These are phyloP conservation scores for Penaeus indicus DNA, from an alignment of 1,140 invertebrate species.

Conservation along the genomic window DNA sequence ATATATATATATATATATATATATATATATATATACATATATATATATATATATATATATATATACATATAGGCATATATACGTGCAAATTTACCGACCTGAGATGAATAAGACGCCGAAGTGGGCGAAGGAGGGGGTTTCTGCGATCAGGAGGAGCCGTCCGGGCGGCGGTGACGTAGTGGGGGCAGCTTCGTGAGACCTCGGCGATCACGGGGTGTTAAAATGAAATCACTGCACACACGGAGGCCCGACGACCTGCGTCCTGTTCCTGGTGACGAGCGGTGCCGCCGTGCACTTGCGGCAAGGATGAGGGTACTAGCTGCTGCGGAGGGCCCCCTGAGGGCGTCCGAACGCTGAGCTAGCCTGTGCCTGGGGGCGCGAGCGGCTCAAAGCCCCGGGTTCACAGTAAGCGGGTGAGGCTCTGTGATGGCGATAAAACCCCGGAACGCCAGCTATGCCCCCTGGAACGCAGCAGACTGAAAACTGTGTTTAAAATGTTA, in stretches of 20 bases:
- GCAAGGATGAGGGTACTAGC: background rate
- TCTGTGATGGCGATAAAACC: constrained; percentile 39
- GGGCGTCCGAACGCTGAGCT: background rate
- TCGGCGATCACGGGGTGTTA: constrained; percentile 32
- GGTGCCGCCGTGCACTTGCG: background rate
- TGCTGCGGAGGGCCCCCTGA: no score
- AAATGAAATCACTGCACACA: constrained; percentile 41
- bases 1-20: no score
- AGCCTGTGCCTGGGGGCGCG: background rate
- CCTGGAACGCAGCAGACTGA: constrained; percentile 35
- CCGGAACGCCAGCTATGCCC: constrained; percentile 19
- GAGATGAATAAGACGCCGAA: no score
- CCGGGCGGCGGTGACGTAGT: constrained; percentile 22
- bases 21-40: no score
- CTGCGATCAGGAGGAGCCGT: background rate
- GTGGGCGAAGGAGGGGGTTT: no score
- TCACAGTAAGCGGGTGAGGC: constrained; percentile 13
- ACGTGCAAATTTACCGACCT: no score
- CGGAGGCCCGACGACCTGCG: background rate
- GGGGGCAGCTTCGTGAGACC: constrained; percentile 36
- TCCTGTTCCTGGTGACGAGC: background rate
- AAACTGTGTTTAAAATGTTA: constrained; percentile 41
- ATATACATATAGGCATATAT: no score
- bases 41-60: no score
- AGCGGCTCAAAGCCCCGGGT: background rate